phyloP scores from a whole-genome alignment of 2,888 invertebrate genomes.

The Dioctria linearis region DNA sequence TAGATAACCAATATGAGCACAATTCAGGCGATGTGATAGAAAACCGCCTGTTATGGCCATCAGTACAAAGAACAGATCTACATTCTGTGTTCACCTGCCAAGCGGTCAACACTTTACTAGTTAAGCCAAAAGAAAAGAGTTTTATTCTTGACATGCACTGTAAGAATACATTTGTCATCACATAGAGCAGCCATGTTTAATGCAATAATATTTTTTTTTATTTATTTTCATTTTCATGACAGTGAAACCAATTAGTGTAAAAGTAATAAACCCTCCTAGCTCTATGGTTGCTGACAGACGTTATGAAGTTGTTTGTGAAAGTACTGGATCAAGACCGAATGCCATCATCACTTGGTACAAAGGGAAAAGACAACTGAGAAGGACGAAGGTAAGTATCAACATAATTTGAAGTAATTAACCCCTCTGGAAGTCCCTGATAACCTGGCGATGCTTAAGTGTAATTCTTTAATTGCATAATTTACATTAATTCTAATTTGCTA shows the following conservation, averaged over 20 bases:
- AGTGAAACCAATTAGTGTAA: slow-evolving; percentile 61
- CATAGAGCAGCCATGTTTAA: neutral
- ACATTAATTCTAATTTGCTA: neutral
- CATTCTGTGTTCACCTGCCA: slow-evolving; percentile 91
- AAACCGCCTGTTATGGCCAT: slow-evolving; percentile 83
- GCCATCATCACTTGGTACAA: slow-evolving; percentile 93
- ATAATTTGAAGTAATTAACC: neutral
- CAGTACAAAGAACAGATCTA: slow-evolving; percentile 83
- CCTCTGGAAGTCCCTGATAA: neutral
- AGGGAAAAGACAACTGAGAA: slow-evolving; percentile 85
- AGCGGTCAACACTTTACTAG: slow-evolving; percentile 87
- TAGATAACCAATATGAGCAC: slow-evolving; percentile 87
- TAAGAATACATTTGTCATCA: slow-evolving; percentile 73
- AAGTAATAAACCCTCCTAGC: slow-evolving; percentile 79
- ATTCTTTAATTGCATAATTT: slow-evolving; percentile 1
- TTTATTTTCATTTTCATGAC: neutral
- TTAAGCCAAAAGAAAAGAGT: slow-evolving; percentile 83
- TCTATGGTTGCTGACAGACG: slow-evolving; percentile 86
- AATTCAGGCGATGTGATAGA: slow-evolving; percentile 90
- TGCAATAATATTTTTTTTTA: neutral
- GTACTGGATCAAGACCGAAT: slow-evolving; percentile 88
- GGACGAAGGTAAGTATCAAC: slow-evolving; percentile 79
- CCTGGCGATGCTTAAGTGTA: neutral
- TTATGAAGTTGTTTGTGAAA: slow-evolving; percentile 88
- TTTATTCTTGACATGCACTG: slow-evolving; percentile 84